These are phyloP conservation scores for Diploptera punctata DNA, from an alignment of 2,888 invertebrate species.

Conservation along the genomic window DNA sequence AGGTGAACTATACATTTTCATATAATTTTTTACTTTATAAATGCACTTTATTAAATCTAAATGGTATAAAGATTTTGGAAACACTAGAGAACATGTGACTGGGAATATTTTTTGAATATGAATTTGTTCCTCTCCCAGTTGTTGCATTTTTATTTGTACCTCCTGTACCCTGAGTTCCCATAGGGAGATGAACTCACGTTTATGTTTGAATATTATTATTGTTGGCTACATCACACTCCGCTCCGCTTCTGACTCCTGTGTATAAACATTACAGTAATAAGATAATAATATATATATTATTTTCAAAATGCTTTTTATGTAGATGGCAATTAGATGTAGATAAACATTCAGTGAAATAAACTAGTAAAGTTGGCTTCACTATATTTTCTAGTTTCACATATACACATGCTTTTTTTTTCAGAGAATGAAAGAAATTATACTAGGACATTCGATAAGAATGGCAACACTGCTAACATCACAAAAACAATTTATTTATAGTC, in stretches of 20 bases:
- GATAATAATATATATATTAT: constrained; percentile 27
- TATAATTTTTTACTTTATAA: too few relatives aligned
- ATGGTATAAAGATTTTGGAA: too few relatives aligned
- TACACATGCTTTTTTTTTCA: too few relatives aligned
- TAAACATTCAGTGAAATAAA: constrained; percentile 25
- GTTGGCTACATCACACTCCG: constrained; percentile 20
- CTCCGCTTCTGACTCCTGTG: constrained; percentile 14
- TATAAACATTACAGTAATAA: constrained; percentile 23
- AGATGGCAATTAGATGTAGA: constrained; percentile 29
- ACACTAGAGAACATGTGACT: too few relatives aligned
- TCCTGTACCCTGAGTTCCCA: not conserved
- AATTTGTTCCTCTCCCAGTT: not conserved
- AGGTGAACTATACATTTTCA: too few relatives aligned
- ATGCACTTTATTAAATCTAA: too few relatives aligned
- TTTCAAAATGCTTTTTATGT: constrained; percentile 28
- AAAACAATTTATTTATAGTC: too few relatives aligned
- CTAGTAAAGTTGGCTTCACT: constrained; percentile 8
- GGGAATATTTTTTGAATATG: too few relatives aligned
- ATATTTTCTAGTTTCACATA: not conserved
- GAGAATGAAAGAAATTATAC: too few relatives aligned
- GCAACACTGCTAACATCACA: too few relatives aligned
- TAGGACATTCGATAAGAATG: too few relatives aligned
- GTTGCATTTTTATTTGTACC: constrained; percentile 2
- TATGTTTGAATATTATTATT: not conserved
- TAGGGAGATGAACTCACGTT: not conserved